Percentiles rank a stretch among this genome's conserved stretches.
Conservation (phyloP, 2,113 vertebrate genomes). For the rat (Rattus norvegicus) region DNA sequence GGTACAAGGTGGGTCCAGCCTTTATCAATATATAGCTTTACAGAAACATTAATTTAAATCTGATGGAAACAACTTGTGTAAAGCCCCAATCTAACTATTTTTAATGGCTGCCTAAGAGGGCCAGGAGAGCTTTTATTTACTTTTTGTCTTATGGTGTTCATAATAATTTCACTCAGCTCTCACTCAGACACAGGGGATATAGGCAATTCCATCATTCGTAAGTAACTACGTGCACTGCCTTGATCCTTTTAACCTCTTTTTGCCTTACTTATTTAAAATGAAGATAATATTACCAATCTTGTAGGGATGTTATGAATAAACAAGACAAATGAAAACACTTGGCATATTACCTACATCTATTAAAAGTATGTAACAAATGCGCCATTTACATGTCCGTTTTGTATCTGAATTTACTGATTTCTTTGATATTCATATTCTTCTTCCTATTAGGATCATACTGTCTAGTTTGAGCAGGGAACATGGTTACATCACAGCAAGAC, state of each 20-base stretch:
- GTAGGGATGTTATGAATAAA: background rate
- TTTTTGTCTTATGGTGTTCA: background rate
- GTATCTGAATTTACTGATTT: background rate
- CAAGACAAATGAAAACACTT: background rate
- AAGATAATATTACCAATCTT: background rate
- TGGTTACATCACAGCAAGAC: background rate
- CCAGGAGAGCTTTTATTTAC: background rate
- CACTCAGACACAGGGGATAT: background rate
- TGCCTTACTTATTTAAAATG: background rate
- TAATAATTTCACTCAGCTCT: background rate
- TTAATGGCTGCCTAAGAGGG: background rate
- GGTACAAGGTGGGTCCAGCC: background rate
- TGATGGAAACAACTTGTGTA: slow-evolving; percentile 9
- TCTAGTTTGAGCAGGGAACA: background rate
- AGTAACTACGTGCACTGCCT: background rate
- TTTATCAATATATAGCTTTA: background rate
- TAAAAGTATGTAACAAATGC: background rate
- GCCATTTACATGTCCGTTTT: slow-evolving; percentile 10
- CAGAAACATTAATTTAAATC: slow-evolving; percentile 35
- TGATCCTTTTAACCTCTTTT: background rate
- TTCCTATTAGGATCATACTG: background rate
- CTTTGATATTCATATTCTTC: background rate
- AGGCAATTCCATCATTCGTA: background rate
- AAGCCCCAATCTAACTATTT: background rate
- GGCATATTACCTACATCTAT: background rate